These are phyloP conservation scores for Glyphotaelius pellucidus DNA, from an alignment of 2,888 invertebrate genomes.

Conservation along the genomic window DNA sequence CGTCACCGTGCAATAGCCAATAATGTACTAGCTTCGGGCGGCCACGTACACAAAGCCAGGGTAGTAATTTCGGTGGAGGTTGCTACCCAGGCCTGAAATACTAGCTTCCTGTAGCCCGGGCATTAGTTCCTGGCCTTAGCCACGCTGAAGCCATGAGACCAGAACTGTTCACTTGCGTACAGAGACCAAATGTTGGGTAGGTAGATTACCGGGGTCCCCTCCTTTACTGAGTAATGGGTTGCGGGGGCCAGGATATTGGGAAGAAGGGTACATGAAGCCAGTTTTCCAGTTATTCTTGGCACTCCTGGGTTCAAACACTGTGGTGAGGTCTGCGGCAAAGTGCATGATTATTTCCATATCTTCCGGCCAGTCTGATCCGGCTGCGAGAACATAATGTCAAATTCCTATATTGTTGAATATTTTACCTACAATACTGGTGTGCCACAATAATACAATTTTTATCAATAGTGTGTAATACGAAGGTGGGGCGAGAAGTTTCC, in stretches of 20 bases:
- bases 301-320: slow-evolving; percentile 69
- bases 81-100: too few relatives aligned
- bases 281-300: slow-evolving; percentile 81
- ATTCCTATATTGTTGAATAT: neutral
- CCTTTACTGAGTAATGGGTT: slow-evolving; percentile 74
- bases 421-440: neutral
- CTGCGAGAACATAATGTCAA: neutral
- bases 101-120: neutral
- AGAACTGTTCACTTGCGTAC: neutral
- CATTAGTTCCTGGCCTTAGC: neutral
- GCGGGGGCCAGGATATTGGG: slow-evolving; percentile 83
- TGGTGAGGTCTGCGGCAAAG: slow-evolving; percentile 79
- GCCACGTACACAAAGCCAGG: too few relatives aligned
- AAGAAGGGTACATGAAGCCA: slow-evolving; percentile 80
- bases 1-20: too few relatives aligned
- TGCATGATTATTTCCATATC: slow-evolving; percentile 78
- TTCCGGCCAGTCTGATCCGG: slow-evolving; percentile 70
- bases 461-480: neutral
- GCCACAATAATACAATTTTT: neutral
- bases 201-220: slow-evolving; percentile 78
- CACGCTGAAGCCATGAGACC: neutral
- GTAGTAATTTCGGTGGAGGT: too few relatives aligned
- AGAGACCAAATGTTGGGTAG: neutral
- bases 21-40: too few relatives aligned
- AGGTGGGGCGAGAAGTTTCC: too few relatives aligned